Evolutionary conservation across 2,797 vertebrate genomes (phyloP).

Genomic region (Anas bernieri): DNA sequence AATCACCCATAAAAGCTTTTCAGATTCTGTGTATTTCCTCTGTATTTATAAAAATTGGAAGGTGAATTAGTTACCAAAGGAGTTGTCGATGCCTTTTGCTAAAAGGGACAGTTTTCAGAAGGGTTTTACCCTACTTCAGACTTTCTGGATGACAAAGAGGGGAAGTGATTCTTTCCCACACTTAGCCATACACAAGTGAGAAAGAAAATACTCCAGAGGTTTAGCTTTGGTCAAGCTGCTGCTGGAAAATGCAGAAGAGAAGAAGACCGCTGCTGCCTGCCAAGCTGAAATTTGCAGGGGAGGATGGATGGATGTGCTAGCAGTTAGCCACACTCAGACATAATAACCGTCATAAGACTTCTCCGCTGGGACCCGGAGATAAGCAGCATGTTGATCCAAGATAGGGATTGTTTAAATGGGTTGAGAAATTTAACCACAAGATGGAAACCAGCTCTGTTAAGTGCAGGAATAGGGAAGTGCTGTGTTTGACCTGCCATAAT

Average conservation of each 20-base stretch:
- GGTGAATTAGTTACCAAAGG: background rate
- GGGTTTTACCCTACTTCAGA: background rate
- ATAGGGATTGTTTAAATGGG: slow-evolving; percentile 17
- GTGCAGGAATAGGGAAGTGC: background rate
- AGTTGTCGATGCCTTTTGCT: background rate
- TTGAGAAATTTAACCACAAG: slow-evolving; percentile 34
- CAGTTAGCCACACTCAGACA: slow-evolving; percentile 6
- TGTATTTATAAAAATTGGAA: background rate
- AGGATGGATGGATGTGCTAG: slow-evolving; percentile 19
- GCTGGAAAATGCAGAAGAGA: background rate
- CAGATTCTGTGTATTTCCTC: background rate
- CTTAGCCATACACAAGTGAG: background rate
- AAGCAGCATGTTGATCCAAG: slow-evolving; percentile 47
- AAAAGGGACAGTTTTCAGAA: background rate
- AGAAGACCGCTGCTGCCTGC: background rate
- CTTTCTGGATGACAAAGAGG: background rate
- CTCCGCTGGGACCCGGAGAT: slow-evolving; percentile 42
- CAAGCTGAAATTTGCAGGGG: background rate
- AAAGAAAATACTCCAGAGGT: slow-evolving; percentile 5
- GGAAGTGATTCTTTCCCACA: background rate
- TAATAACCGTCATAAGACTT: background rate
- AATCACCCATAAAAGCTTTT: background rate
- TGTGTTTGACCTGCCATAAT: background rate
- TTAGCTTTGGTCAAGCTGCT: background rate
- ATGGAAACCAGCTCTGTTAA: slow-evolving; percentile 16